Percentiles rank a stretch among this genome's conserved stretches.
Evolutionary conservation across 2,113 vertebrate species (phyloP).

Genomic region (Paracyprichromis sp.): DNA sequence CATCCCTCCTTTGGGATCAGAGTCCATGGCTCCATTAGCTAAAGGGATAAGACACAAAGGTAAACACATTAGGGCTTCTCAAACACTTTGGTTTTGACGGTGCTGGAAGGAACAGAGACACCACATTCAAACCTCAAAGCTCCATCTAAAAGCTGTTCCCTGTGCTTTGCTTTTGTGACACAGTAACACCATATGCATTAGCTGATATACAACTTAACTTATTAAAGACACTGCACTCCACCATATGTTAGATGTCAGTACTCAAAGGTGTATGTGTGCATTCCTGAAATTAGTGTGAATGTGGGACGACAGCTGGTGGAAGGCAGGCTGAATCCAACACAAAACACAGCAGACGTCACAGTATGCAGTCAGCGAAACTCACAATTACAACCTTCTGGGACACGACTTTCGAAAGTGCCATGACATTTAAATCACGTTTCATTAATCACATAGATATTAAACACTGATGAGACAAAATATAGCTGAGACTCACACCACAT

Average conservation of each 20-base stretch:
- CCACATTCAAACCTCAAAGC: neutral
- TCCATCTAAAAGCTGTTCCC: neutral
- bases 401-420: neutral
- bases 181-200: accelerated
- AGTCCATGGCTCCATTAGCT: neutral
- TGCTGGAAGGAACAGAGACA: neutral
- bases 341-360: neutral
- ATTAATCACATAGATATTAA: neutral
- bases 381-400: neutral
- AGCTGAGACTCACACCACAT: neutral
- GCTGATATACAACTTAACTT: neutral
- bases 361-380: neutral
- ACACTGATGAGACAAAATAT: neutral
- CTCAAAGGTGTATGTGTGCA: neutral
- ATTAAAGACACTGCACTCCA: neutral
- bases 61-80: neutral
- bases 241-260: neutral
- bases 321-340: neutral
- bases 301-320: neutral
- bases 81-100: neutral
- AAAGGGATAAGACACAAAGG: neutral
- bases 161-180: neutral
- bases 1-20: neutral
- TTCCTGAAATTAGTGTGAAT: neutral
- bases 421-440: neutral